phyloP scores from a whole-genome alignment of 1,140 invertebrate species.

The Cheumatopsyche charites region DNA sequence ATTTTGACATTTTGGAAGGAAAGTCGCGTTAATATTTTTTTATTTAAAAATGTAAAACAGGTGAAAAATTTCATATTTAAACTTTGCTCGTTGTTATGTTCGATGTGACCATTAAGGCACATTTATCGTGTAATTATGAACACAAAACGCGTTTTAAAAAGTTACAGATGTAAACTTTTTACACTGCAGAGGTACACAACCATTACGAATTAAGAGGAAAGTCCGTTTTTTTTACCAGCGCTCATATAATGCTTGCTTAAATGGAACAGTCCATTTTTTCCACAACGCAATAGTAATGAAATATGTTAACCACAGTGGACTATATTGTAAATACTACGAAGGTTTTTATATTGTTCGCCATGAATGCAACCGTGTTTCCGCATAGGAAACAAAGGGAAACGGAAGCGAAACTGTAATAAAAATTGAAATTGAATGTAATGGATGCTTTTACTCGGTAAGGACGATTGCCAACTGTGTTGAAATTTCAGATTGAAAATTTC shows the following conservation, averaged over 20 bases:
- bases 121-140: constrained; percentile 20
- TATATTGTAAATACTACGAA: no score
- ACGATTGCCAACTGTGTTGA: no score
- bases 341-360: neutral
- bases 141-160: constrained; percentile 15
- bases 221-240: neutral
- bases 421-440: constrained; percentile 13
- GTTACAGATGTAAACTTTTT: constrained; percentile 11
- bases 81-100: neutral
- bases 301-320: no score
- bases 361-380: neutral
- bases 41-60: no score
- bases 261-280: no score
- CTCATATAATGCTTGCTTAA: neutral
- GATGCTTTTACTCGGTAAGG: neutral
- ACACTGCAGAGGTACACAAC: neutral
- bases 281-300: no score
- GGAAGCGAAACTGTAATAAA: neutral
- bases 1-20: no score
- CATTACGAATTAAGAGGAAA: constrained; percentile 12
- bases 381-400: neutral
- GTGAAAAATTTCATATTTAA: no score
- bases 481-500: no score
- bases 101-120: neutral
- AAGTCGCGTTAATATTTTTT: no score